Evolutionary conservation across 2,113 vertebrate genomes (phyloP), one percentile per base, ranked within the genome.

Genomic region (Litocranius walleri): DNA sequence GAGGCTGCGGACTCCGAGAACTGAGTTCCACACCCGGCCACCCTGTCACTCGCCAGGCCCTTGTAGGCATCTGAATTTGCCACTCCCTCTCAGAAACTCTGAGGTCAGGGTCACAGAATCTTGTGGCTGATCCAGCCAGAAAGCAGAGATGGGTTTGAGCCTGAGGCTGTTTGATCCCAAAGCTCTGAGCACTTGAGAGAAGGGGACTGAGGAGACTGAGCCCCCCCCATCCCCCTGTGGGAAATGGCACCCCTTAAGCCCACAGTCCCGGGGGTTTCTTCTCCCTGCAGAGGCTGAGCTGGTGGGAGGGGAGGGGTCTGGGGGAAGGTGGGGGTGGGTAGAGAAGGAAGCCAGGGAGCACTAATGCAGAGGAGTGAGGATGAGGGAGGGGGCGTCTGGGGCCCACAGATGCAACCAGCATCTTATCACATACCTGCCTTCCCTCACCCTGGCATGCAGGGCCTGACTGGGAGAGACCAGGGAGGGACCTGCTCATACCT

Each of bases 321-420:
- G 40, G n/a, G 7, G 6, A 4, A 1, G 21, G 14, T 0, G 0
- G 30, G 36, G 7, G 11, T 5, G 45, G 11, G 15, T 5, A 6
- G 50, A 43, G 27, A 50, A n/a, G 17, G 84, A 43, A 71, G 30
- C 21, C 2, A 14, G 91, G 40, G 57, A n/a, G 33, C 6, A 12
- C 27, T 4, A 8, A 43, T 48, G 9, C 64, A 82, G 4, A 30
- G 61, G 29, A 25, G 7, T 13, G 57, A 54, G 57, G 43, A 25
- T 2, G 7, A 45, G 3, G 11, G 67, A 54, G 52, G 23, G 83
- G 12, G 4, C 2, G 1, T 12, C 50, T 50, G 56, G 50, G 74
- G 7, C 25, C 64, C 52, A 57, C 16, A 3, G 17, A 25, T 15
- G 19, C 56, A 40, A 7, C 0, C 1, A 17, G 52, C 82, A 52